phyloP scores from a whole-genome alignment of 2,797 vertebrate species.

The Lepilemur ruficaudatus region DNA sequence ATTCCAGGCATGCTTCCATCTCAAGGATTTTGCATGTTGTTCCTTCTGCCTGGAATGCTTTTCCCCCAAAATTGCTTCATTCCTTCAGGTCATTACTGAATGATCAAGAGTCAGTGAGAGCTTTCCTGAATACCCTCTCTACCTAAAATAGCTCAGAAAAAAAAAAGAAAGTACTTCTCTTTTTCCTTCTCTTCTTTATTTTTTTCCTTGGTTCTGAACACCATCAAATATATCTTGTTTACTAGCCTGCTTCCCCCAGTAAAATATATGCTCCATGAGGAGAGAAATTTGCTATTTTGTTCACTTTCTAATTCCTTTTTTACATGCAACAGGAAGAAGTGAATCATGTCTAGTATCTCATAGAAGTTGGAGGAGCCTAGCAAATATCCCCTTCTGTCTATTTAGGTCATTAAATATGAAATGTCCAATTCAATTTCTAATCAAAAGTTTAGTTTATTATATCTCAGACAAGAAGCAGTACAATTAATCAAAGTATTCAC shows the following conservation, averaged over 20 bases:
- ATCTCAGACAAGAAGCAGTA: too few species aligned
- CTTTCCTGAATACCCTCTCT: not conserved
- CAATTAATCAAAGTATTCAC: too few species aligned
- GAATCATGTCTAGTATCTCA: not conserved
- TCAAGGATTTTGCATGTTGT: not conserved
- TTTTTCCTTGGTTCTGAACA: conserved; percentile 7
- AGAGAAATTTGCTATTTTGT: not conserved
- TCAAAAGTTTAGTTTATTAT: too few species aligned
- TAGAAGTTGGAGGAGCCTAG: not conserved
- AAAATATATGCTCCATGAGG: not conserved
- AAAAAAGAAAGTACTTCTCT: not conserved
- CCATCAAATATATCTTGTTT: not conserved
- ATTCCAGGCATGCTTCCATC: not conserved
- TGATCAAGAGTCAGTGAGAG: not conserved
- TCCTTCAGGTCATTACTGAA: not conserved
- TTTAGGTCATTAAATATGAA: too few species aligned
- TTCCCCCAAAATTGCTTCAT: not conserved
- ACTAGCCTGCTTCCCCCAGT: not conserved
- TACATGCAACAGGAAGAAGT: not conserved
- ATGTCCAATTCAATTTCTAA: too few species aligned
- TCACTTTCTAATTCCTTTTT: not conserved
- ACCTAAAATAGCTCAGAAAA: not conserved
- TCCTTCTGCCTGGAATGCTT: not conserved
- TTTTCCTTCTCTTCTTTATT: not conserved
- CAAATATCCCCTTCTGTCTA: not conserved